These are phyloP conservation scores for Cichladusa arquata DNA, from an alignment of 2,113 vertebrate species.

Conservation along the genomic window DNA sequence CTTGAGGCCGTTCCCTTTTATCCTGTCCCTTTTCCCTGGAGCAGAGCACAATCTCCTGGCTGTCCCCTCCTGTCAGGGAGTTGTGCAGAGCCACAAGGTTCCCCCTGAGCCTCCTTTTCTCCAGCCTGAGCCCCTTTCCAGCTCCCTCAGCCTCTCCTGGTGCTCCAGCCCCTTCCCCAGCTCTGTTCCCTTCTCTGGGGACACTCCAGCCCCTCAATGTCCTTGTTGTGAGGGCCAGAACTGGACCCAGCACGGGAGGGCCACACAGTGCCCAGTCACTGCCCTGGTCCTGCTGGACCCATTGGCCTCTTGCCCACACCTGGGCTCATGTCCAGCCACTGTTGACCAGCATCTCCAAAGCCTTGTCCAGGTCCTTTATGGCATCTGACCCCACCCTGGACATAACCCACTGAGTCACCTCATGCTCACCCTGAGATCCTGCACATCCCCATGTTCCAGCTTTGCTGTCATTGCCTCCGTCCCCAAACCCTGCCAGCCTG, in stretches of 20 bases:
- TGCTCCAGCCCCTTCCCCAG: background rate
- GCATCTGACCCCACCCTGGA: background rate
- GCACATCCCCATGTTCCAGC: accelerated
- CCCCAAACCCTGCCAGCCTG: background rate
- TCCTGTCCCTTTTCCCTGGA: background rate
- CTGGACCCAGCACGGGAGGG: background rate
- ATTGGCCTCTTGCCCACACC: background rate
- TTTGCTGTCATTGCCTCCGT: background rate
- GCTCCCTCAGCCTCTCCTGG: background rate
- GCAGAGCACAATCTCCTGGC: accelerated
- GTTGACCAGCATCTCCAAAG: background rate
- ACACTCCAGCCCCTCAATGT: accelerated
- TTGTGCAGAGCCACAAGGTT: background rate
- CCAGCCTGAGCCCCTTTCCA: background rate
- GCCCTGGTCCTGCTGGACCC: background rate
- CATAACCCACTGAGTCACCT: background rate
- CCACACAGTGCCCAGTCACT: background rate
- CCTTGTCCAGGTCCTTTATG: background rate
- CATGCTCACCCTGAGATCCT: accelerated
- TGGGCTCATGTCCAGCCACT: background rate
- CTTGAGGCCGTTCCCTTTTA: accelerated
- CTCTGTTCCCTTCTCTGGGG: accelerated
- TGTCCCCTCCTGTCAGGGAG: background rate
- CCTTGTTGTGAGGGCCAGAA: background rate
- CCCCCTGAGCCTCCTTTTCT: background rate